Conservation (phyloP, 2,888 invertebrate genomes). For the Marasmarcha lunaedactyla region DNA sequence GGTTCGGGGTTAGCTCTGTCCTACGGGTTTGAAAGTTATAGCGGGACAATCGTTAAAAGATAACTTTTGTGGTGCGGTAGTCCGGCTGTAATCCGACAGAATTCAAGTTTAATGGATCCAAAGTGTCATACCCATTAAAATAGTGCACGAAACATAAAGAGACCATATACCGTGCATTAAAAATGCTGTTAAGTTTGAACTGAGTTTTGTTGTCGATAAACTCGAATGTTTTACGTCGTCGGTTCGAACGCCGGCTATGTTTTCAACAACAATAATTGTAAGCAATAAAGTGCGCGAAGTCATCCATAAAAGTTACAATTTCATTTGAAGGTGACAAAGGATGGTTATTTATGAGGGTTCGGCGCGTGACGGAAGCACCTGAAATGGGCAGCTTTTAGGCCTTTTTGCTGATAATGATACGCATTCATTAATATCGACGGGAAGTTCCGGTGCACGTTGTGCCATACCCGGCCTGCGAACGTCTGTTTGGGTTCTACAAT, state of each 20-base stretch:
- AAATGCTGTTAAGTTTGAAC: background rate
- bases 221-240: background rate
- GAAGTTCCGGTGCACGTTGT: background rate
- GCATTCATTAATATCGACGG: conserved; percentile 1
- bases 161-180: conserved; percentile 4
- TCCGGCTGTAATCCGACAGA: conserved; percentile 37
- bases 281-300: conserved; percentile 7
- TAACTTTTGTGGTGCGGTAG: conserved; percentile 31
- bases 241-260: background rate
- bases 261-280: background rate
- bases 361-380: conserved; percentile 22
- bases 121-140: conserved; percentile 45
- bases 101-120: conserved; percentile 51
- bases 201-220: background rate
- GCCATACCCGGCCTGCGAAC: too few species aligned
- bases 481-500: too few species aligned
- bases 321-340: conserved; percentile 15
- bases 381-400: conserved; percentile 17
- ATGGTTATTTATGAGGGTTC: conserved; percentile 15
- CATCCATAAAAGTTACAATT: conserved; percentile 14
- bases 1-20: conserved; percentile 17
- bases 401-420: conserved; percentile 15
- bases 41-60: conserved; percentile 31
- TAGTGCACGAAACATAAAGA: conserved; percentile 20
- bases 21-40: conserved; percentile 34